Evolutionary conservation across 1,140 invertebrate genomes (phyloP).

Genomic region (Sweltsa coloradensis): DNA sequence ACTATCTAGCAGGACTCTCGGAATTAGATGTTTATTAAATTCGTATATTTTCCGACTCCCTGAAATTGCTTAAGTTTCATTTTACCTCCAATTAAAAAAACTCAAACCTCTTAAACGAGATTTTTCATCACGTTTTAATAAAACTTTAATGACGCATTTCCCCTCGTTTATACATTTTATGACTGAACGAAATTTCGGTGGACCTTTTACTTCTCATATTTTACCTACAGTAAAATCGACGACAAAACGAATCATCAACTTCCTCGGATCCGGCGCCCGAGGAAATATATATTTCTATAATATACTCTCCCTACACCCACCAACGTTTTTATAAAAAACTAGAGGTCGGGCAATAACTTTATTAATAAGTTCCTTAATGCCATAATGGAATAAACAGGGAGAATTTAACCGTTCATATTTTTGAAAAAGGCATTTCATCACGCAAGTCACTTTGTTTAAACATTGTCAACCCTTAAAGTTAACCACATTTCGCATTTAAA

Average conservation of each 20-base stretch:
- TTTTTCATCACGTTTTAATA: constrained; percentile 9
- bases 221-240: constrained; percentile 15
- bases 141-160: constrained; percentile 10
- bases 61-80: constrained; percentile 6
- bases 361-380: too few species aligned
- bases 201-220: constrained; percentile 13
- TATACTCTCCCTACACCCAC: constrained; percentile 3
- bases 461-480: neutral
- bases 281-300: constrained; percentile 11
- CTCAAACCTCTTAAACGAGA: constrained; percentile 12
- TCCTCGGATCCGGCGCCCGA: neutral
- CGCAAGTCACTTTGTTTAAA: neutral
- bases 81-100: constrained; percentile 12
- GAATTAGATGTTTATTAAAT: too few species aligned
- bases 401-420: constrained; percentile 1
- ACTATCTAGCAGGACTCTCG: constrained; percentile 24
- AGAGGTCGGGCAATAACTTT: constrained; percentile 1
- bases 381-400: constrained; percentile 14
- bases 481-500: neutral
- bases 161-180: constrained; percentile 13
- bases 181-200: constrained; percentile 14
- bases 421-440: neutral
- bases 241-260: constrained; percentile 11
- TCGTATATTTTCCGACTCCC: constrained; percentile 4
- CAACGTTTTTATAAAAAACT: constrained; percentile 5